phyloP scores from a whole-genome alignment of 1,140 invertebrate genomes.

The Yoshiicerus persimilis region DNA sequence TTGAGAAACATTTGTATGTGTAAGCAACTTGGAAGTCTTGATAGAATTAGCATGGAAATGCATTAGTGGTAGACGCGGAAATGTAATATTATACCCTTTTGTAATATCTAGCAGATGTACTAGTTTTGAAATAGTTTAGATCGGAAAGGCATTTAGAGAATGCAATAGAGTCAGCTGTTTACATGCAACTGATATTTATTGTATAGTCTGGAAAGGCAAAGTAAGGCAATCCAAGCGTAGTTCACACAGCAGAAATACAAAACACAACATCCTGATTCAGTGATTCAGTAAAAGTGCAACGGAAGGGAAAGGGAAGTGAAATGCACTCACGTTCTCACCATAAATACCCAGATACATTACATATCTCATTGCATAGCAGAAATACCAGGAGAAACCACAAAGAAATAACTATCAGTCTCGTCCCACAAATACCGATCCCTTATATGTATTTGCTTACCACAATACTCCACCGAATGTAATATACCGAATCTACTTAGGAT shows the following conservation, averaged over 20 bases:
- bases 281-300: not conserved
- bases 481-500: too few species aligned
- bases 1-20: not conserved
- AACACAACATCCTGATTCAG: not conserved
- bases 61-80: not conserved
- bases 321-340: constrained; percentile 4
- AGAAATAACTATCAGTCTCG: not conserved
- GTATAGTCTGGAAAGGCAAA: not conserved
- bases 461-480: not conserved
- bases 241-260: not conserved
- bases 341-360: not conserved
- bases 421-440: not conserved
- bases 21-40: not conserved
- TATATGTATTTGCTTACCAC: not conserved
- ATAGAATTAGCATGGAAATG: not conserved
- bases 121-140: not conserved
- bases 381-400: not conserved
- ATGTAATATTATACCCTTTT: not conserved
- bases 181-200: constrained; percentile 1
- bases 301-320: constrained; percentile 7
- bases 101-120: not conserved
- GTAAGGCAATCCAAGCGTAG: not conserved
- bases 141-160: not conserved
- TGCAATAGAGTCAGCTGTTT: constrained; percentile 5
- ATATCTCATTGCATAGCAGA: not conserved